Base-by-base conservation (phyloP, 1,140 invertebrate species). In the Trypoxylus dichotomus region DNA sequence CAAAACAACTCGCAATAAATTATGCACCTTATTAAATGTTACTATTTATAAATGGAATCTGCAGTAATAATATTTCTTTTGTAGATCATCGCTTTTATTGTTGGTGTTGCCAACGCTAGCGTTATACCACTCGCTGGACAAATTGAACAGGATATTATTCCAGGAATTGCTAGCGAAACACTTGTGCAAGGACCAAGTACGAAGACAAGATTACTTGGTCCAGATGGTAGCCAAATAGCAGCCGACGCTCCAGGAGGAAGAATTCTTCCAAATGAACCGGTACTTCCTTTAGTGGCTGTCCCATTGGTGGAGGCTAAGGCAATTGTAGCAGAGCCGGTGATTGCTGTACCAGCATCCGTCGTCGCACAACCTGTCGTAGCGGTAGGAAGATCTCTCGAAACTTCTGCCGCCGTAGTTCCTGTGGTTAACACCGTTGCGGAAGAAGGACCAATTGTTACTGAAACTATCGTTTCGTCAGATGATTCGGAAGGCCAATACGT, bases 401-500 rank as follows among this genome's bases (percentile, higher is more conserved):
- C 10, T n/a, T n/a, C 72, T 42, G 13, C 41, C 3, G 72, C 21
- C 15, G 29, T n/a, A n/a, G 13, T n/a, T n/a, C 72, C 72, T 19
- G 11, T 74, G 8, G 72, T 10, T 32, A 54, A 54, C 19, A n/a
- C 47, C 19, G 60, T 29, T 6, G 72, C 29, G 5, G 29, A 37
- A 1, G 29, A 43, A 43, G 19, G n/a, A 7, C 27, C 29, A 37
- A 37, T 77, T 76, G 60, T 68, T 11, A 68, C 60, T 7, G 60
- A 68, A 68, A 68, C 60, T 15, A 78, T 82, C 21, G 78, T 78
- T 7, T 80, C 80, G 58, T 71, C 80, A 32, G 81, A 81, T 63
- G 83, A 81, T 75, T 76, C 79, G 32, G 84, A 85, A 81, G 84
- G 84, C 15, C 78, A 81, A 43, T 85, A 85, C 78, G 76, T 85